Base-by-base conservation (phyloP, 1,140 invertebrate genomes). In the Bombus terrestris region DNA sequence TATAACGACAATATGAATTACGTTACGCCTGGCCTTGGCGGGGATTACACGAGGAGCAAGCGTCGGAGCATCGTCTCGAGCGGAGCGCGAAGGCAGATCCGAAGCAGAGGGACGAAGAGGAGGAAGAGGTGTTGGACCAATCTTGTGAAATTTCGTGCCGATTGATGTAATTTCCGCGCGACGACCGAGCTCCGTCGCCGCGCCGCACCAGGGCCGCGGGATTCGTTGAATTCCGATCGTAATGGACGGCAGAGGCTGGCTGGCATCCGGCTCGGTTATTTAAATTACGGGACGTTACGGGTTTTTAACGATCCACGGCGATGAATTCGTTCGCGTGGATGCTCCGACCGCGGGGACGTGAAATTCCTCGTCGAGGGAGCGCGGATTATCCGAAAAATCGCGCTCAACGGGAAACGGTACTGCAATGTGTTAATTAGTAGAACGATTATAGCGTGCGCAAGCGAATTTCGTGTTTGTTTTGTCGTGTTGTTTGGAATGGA, bases 1-100 rank as follows among this genome's bases (percentile, higher is more conserved):
- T 84, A 83, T 81, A 89, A 90, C 86, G 88, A 90, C 88, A 80
- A 90, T 87, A 77, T 83, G 86, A 90, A 90, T 88, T 75, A 90
- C 66, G 59, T 68, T 84, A 85, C n/a, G n/a, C 32, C 66, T 43
- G 59, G 74, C 35, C 80, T 76, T 68, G 47, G 79, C 72, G 76
- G 53, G 84, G 77, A 86, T 89, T 83, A 89, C 85, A 80, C 73
- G 77, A 9, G 74, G 69, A 77, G 62, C 76, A 86, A 86, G 84
- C 78, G 75, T 3, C 47, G 47, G 9, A 35, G 6, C 64, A 69
- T 81, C 69, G 83, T 79, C 79, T 62, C 59, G 43, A 73, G 83
- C 53, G 53, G 62, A 15, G 13, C 62, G 62, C 13, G 15, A 32
- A 32, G n/a, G n/a, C 6, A 35, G 8, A 35, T 18, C 5, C n/a